Base-by-base conservation (phyloP, 2,888 invertebrate genomes). In the Drosophila birchii region DNA sequence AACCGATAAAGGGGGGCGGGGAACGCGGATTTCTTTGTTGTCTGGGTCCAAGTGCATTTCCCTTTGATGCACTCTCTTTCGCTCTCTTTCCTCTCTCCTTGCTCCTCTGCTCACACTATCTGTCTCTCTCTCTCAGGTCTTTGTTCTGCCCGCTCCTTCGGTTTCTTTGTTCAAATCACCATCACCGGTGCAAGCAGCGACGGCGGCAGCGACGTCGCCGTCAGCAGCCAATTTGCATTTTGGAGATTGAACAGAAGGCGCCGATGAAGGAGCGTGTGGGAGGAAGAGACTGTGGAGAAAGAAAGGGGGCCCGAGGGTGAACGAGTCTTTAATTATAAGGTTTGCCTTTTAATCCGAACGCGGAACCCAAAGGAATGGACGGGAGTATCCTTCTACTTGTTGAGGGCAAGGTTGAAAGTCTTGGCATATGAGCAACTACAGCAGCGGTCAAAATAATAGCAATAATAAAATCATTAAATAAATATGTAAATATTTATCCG, bases 1-100 rank as follows among this genome's bases (percentile, higher is more conserved):
- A 43, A 43, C 49, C 36, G 20, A 29, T 51, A 14, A 68, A 66
- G 36, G 32, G 14, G 14, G 20, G 38, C 12, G 38, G 32, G 23
- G 61, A 20, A 54, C 29, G 47, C 20, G 38, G 43, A 69, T 55
- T 53, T 78, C 87, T 87, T 81, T 81, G 81, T 81, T 81, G 87
- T 81, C 81, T 81, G 81, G 63, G 51, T 54, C 69, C 73, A 70
- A 86, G 71, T 86, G 87, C 84, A 86, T 78, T 84, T 81, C 75
- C 81, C 80, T 70, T 73, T 80, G 49, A 38, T 67, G 38, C 54
- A 54, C 53, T 56, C 45, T 60, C 43, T 60, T 41, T 18, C 43
- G 26, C 29, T 38, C 18, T 54, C 26, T 36, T 8, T 41, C 44
- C 44, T 20, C 55, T 62, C 54, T 53, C 43, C 41, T 26, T 41